Percentiles rank a stretch among this genome's conserved stretches.
Evolutionary conservation across 2,888 invertebrate species (phyloP).

Genomic region (Beris chalybata): DNA sequence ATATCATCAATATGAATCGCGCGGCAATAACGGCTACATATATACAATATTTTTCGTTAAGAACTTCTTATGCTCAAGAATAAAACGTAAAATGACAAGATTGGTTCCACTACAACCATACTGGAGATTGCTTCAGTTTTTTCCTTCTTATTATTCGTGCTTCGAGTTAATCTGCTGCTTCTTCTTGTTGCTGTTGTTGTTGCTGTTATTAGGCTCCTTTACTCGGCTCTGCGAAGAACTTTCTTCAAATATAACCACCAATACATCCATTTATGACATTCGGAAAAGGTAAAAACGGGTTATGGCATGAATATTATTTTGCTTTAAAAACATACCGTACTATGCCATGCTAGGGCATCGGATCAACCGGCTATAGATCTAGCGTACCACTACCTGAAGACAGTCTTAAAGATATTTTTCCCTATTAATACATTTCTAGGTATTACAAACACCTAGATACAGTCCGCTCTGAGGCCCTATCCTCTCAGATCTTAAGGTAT

Average conservation of each 20-base stretch:
- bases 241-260: constrained; percentile 21
- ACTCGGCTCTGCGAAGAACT: not conserved
- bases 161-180: not conserved
- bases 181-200: not conserved
- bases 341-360: constrained; percentile 7
- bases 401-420: not conserved
- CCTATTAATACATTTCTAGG: not conserved
- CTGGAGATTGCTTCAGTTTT: not conserved
- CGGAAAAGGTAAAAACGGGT: constrained; percentile 39
- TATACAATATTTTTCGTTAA: not conserved
- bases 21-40: no score
- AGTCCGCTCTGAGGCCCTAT: constrained; percentile 5
- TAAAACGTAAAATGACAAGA: constrained; percentile 24
- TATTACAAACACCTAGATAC: no score
- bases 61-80: constrained; percentile 9
- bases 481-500: constrained; percentile 17
- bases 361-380: not conserved
- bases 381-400: not conserved
- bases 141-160: not conserved
- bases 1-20: no score
- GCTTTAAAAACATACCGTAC: constrained; percentile 25
- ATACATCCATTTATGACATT: constrained; percentile 39
- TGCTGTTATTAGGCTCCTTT: not conserved
- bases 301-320: constrained; percentile 44
- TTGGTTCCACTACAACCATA: constrained; percentile 7